These are phyloP conservation scores for Halesus radiatus DNA, from an alignment of 1,140 invertebrate genomes.

Conservation along the genomic window DNA sequence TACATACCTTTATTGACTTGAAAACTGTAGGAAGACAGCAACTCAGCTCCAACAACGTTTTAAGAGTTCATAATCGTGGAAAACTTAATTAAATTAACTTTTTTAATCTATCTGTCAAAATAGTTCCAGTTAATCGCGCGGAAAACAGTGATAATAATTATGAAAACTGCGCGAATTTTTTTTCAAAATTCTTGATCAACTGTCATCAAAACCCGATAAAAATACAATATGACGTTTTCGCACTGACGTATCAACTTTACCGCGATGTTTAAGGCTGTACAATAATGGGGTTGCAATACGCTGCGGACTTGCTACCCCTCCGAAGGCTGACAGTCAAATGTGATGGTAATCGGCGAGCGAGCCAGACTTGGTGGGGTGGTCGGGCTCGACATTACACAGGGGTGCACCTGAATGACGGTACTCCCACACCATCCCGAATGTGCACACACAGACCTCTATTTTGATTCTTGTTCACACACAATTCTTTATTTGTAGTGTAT, in stretches of 20 bases:
- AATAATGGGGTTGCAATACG: background rate
- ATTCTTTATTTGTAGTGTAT: no score
- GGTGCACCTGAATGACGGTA: constrained; percentile 60
- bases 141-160: no score
- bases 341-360: constrained; percentile 50
- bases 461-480: no score
- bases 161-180: background rate
- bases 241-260: constrained; percentile 6
- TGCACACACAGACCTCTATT: constrained; percentile 4
- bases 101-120: no score
- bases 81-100: no score
- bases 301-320: constrained; percentile 41
- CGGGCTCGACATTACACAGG: no score
- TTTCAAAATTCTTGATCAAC: background rate
- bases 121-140: no score
- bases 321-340: constrained; percentile 54
- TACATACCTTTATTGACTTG: background rate
- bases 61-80: background rate
- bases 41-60: constrained; percentile 12
- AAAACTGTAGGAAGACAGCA: background rate
- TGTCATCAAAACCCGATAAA: background rate
- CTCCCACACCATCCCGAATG: background rate
- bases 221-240: background rate
- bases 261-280: background rate
- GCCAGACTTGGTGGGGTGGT: background rate